Evolutionary conservation across 1,140 invertebrate genomes (phyloP).

Genomic region (Diorhabda elongata): DNA sequence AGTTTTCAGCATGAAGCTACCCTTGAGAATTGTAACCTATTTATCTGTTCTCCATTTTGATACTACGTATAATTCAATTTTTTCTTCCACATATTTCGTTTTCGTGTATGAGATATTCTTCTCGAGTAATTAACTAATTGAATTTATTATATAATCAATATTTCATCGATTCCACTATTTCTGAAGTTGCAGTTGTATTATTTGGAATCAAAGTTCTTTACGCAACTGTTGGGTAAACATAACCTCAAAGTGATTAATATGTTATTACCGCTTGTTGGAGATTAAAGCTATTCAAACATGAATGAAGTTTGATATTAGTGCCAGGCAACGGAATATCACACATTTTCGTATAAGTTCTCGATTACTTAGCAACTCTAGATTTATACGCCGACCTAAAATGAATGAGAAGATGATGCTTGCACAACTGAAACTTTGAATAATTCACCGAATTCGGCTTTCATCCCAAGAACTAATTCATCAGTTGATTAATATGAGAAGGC

Average conservation of each 20-base stretch:
- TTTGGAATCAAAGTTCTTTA: too few species aligned
- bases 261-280: neutral
- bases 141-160: too few species aligned
- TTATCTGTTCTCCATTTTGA: slow-evolving; percentile 26
- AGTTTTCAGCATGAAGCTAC: slow-evolving; percentile 29
- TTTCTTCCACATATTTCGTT: too few species aligned
- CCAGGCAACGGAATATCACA: neutral
- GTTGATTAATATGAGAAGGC: slow-evolving; percentile 38
- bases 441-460: slow-evolving; percentile 30
- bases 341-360: neutral
- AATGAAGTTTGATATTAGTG: slow-evolving; percentile 1
- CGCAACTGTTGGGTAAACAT: too few species aligned
- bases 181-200: too few species aligned
- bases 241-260: slow-evolving; percentile 2
- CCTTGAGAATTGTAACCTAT: slow-evolving; percentile 30
- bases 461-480: slow-evolving; percentile 35
- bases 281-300: slow-evolving; percentile 2
- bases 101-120: too few species aligned
- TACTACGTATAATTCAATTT: slow-evolving; percentile 8
- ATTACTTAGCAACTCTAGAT: slow-evolving; percentile 3
- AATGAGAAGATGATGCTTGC: slow-evolving; percentile 16
- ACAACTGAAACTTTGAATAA: slow-evolving; percentile 33
- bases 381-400: slow-evolving; percentile 4
- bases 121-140: too few species aligned
- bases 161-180: too few species aligned